A percentile compares a stretch with the other conserved stretches of the same genome.
Conservation (phyloP, 2,888 invertebrate genomes). For the Pecten maximus region DNA sequence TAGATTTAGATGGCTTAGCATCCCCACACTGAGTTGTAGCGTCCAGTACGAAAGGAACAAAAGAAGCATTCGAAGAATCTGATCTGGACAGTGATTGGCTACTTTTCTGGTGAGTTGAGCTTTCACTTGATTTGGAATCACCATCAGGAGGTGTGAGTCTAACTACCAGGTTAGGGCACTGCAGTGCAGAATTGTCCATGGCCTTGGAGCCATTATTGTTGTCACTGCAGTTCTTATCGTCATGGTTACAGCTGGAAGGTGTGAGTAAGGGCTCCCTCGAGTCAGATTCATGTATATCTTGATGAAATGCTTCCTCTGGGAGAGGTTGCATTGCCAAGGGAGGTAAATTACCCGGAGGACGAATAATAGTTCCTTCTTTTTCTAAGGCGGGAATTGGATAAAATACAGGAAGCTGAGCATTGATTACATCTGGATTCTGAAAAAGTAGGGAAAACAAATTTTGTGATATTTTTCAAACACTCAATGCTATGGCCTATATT, state of each 20-base stretch:
- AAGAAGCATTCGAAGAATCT: neutral
- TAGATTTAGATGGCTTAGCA: neutral
- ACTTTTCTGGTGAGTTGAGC: conserved; percentile 20
- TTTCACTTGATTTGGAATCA: conserved; percentile 7
- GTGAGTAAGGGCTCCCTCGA: conserved; percentile 47
- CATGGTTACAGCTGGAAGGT: conserved; percentile 22
- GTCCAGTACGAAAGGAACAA: neutral
- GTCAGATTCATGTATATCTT: conserved; percentile 38
- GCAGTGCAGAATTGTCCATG: neutral
- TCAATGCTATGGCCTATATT: too few relatives aligned
- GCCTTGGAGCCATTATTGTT: neutral
- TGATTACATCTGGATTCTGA: conserved; percentile 63
- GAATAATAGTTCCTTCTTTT: neutral
- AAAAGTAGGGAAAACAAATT: conserved; percentile 3
- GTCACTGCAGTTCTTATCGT: conserved; percentile 5
- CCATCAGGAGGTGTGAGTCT: neutral
- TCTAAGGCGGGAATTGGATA: conserved; percentile 43
- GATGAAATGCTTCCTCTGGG: conserved; percentile 35
- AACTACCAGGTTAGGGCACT: neutral
- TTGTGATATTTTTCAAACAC: neutral
- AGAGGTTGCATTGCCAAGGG: neutral
- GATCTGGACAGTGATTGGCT: neutral
- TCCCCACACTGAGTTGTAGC: conserved; percentile 13
- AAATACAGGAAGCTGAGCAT: conserved; percentile 57
- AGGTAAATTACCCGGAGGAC: neutral